These are phyloP conservation scores for Osmerus eperlanus DNA, from an alignment of 2,113 vertebrate species.

Conservation along the genomic window DNA sequence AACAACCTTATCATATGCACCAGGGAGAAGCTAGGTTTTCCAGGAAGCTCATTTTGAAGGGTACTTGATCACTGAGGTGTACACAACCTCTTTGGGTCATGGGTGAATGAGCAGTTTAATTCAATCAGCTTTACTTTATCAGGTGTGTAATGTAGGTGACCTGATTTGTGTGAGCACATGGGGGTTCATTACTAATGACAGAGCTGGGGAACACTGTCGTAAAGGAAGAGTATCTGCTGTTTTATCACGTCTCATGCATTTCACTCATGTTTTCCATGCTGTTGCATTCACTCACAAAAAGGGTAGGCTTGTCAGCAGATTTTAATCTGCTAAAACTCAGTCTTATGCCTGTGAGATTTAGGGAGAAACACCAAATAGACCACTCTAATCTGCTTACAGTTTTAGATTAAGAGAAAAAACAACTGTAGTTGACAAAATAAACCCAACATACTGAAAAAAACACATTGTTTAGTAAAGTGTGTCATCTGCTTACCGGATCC, in stretches of 20 bases:
- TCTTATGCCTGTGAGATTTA: not conserved
- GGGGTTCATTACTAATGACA: too few species aligned
- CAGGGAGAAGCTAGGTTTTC: not conserved
- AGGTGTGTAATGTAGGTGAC: not conserved
- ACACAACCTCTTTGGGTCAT: not conserved
- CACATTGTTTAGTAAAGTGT: too few species aligned
- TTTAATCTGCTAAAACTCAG: not conserved
- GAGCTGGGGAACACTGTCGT: too few species aligned
- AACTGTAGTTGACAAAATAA: not conserved
- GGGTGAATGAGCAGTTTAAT: constrained; percentile 18
- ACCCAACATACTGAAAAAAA: too few species aligned
- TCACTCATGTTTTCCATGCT: too few species aligned
- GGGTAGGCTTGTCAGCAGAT: constrained; percentile 1
- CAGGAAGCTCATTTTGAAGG: not conserved
- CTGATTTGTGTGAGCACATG: too few species aligned
- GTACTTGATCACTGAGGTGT: constrained; percentile 3
- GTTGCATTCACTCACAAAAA: constrained; percentile 3
- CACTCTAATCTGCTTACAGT: not conserved
- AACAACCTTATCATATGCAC: not conserved
- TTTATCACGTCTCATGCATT: too few species aligned
- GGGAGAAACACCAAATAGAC: not conserved
- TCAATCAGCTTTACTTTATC: constrained; percentile 3
- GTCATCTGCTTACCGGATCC: constrained; percentile 44
- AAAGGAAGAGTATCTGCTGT: too few species aligned
- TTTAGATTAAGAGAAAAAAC: not conserved